A percentile compares a stretch with the other conserved stretches of the same genome.
phyloP scores from a whole-genome alignment of 2,113 vertebrate genomes.

The Onychostruthus taczanowskii region DNA sequence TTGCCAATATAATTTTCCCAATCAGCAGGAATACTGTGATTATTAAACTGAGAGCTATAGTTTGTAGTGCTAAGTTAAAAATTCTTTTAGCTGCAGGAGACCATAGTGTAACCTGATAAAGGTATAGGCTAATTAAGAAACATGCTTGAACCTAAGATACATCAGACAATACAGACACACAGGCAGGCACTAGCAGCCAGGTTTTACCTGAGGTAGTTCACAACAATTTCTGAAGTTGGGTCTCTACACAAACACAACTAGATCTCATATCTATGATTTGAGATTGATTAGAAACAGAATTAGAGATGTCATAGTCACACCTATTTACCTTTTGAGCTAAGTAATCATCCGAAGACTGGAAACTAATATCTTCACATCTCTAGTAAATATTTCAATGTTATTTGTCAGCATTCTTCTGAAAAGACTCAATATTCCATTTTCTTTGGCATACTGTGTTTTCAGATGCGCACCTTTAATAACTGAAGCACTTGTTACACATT shows the following conservation, averaged over 20 bases:
- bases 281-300: neutral
- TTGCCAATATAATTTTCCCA: neutral
- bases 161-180: neutral
- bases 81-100: neutral
- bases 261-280: neutral
- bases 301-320: neutral
- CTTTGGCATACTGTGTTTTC: neutral
- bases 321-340: neutral
- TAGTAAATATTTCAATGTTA: neutral
- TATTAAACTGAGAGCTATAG: conserved; percentile 1
- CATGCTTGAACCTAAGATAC: neutral
- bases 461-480: neutral
- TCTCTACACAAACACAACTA: neutral
- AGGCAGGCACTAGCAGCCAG: neutral
- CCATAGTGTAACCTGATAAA: neutral
- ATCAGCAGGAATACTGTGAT: neutral
- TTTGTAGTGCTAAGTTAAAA: conserved; percentile 12
- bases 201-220: neutral
- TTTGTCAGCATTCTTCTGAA: conserved; percentile 1
- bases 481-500: neutral
- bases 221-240: neutral
- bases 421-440: neutral
- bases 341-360: neutral
- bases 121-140: neutral
- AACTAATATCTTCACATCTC: neutral